A percentile compares a stretch with the other conserved stretches of the same genome.
phyloP scores from a whole-genome alignment of 2,113 vertebrate genomes.

The Chaetodon trifascialis region DNA sequence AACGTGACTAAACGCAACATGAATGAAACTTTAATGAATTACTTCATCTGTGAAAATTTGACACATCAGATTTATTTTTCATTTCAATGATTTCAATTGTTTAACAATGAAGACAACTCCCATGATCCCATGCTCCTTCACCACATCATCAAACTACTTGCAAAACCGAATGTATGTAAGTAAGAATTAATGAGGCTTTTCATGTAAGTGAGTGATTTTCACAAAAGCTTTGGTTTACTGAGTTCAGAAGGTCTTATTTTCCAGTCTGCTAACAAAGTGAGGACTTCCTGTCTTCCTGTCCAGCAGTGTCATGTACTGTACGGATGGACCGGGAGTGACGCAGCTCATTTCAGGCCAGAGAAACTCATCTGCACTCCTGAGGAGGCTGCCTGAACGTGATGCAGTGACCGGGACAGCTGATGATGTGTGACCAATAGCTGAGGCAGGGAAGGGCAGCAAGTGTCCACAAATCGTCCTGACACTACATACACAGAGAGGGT shows the following conservation, averaged over 20 bases:
- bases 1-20: too few species aligned
- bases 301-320: background rate
- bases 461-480: conserved; percentile 6
- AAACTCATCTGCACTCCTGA: conserved; percentile 24
- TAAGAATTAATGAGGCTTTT: too few species aligned
- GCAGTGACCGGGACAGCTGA: conserved; percentile 21
- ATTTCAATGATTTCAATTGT: too few species aligned
- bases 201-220: background rate
- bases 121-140: too few species aligned
- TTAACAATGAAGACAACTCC: too few species aligned
- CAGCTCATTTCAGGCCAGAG: background rate
- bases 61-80: too few species aligned
- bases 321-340: conserved; percentile 10
- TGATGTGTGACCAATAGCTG: conserved; percentile 38
- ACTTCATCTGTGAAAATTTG: too few species aligned
- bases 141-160: too few species aligned
- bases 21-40: too few species aligned
- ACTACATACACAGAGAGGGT: conserved; percentile 28
- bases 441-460: conserved; percentile 21
- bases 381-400: background rate
- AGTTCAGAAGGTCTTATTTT: background rate
- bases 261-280: background rate
- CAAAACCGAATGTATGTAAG: too few species aligned
- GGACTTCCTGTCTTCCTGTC: conserved; percentile 5
- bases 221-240: background rate